phyloP scores from a whole-genome alignment of 2,113 vertebrate genomes.

The Xyliphius kryptos region DNA sequence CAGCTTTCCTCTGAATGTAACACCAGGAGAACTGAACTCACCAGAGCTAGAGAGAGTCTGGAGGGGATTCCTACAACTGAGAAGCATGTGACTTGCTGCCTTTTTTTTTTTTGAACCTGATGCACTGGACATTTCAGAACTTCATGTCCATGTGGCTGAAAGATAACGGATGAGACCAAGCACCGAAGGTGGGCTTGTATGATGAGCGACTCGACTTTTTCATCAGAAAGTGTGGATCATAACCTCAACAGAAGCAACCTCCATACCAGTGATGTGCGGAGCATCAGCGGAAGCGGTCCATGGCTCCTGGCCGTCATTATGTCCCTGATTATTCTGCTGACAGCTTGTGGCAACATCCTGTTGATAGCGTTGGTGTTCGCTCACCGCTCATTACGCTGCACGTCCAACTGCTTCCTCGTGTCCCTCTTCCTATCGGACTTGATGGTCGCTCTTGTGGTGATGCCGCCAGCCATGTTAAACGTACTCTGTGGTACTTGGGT shows the following conservation, averaged over 20 bases:
- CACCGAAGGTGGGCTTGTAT: not conserved
- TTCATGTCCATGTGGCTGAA: constrained; percentile 19
- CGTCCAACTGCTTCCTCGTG: constrained; percentile 93
- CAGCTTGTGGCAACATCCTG: constrained; percentile 75
- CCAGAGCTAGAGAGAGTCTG: too few relatives aligned
- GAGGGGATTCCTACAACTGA: too few relatives aligned
- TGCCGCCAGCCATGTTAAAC: constrained; percentile 95
- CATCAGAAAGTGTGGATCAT: constrained; percentile 31
- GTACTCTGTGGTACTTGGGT: constrained; percentile 87
- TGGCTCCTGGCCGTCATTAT: constrained; percentile 74
- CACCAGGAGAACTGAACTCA: too few relatives aligned
- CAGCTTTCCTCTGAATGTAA: too few relatives aligned
- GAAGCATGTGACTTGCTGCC: too few relatives aligned
- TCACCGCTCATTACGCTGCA: constrained; percentile 86
- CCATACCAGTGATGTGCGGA: constrained; percentile 48
- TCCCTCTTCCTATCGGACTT: constrained; percentile 94
- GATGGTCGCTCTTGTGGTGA: constrained; percentile 94
- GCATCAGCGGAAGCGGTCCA: constrained; percentile 70
- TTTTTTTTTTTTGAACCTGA: too few relatives aligned
- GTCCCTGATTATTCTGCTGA: constrained; percentile 81
- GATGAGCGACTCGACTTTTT: constrained; percentile 52
- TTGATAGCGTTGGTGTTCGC: constrained; percentile 83
- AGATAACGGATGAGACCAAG: constrained; percentile 14
- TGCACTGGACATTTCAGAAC: too few relatives aligned
- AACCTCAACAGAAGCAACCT: constrained; percentile 43